These are phyloP conservation scores for Microplitis manilae DNA, from an alignment of 2,888 invertebrate species.

Conservation along the genomic window DNA sequence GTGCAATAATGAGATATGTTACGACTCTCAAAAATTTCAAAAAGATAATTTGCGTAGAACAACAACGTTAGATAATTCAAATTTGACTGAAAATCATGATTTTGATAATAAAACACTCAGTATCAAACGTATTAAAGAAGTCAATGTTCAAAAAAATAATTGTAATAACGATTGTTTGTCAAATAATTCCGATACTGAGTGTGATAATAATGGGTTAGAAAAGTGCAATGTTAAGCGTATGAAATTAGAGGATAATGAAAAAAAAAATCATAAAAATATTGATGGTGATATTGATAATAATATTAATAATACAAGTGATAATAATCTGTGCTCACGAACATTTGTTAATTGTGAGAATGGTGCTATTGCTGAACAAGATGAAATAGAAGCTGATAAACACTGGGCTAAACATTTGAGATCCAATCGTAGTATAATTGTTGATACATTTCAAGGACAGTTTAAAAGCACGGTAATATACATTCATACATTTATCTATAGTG, in stretches of 20 bases:
- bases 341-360: conserved; percentile 61
- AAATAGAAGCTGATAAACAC: conserved; percentile 73
- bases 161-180: conserved; percentile 60
- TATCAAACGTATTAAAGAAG: conserved; percentile 73
- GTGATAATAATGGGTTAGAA: conserved; percentile 64
- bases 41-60: conserved; percentile 71
- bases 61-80: conserved; percentile 69
- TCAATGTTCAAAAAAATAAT: conserved; percentile 68
- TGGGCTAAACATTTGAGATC: conserved; percentile 75
- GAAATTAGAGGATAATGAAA: conserved; percentile 69
- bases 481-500: not conserved
- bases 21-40: conserved; percentile 75
- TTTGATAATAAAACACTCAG: conserved; percentile 70
- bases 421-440: conserved; percentile 76
- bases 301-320: conserved; percentile 45
- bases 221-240: conserved; percentile 71
- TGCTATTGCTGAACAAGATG: conserved; percentile 64
- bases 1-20: conserved; percentile 73
- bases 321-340: conserved; percentile 56
- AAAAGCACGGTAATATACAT: conserved; percentile 74
- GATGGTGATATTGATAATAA: conserved; percentile 47
- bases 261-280: conserved; percentile 67
- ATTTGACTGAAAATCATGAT: conserved; percentile 70
- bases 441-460: conserved; percentile 79
- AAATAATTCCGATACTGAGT: conserved; percentile 65